Evolutionary conservation across 1,140 invertebrate species (phyloP), one percentile per base, ranked within the genome.

Genomic region (Danaus plexippus): DNA sequence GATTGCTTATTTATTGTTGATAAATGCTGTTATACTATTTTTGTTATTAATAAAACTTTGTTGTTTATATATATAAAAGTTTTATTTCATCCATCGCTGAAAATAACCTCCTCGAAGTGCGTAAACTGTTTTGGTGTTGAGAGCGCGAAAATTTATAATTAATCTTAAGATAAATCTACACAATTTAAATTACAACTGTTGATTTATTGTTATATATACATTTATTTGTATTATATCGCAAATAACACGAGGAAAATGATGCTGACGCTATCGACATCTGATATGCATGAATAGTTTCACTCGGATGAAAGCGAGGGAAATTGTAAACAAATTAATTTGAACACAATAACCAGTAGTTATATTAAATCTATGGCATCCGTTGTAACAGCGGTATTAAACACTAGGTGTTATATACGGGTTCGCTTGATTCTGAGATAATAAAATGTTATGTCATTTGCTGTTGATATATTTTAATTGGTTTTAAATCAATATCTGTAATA

Each of bases 1-100:
- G 69, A 57, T 69, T 71, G 73, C 68, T 73, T 80, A 83, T 83
- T 82, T 85, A 85, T 85, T 85, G 66, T 77, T 70, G 60, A 71
- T 61, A 69, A 64, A 52, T 65, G 52, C 63, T 67, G 54, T 73
- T 76, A 67, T 63, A 65, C 67, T 80, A 71, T 75, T 79, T 61
- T 73, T 73, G 67, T 73, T 77, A 65, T 51, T 58, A 79, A 77
- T 80, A 80, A 79, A 83, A 45, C 51, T 46, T 66, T 65, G 60
- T 63, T 66, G 66, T 52, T 15, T 15, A 1, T 3, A 55, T 45
- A 51, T 41, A 15, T 57, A 53, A 40, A 54, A 8, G 6, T 9
- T 48, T 15, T 53, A 8, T 50, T 53, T 57, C 22, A 32, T 32
- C 5, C 2, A 32, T 22, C 22, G 4, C 7, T 32, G 22, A 32